Conservation (phyloP, 2,888 invertebrate genomes). For the Scaptomyza caliginosa region DNA sequence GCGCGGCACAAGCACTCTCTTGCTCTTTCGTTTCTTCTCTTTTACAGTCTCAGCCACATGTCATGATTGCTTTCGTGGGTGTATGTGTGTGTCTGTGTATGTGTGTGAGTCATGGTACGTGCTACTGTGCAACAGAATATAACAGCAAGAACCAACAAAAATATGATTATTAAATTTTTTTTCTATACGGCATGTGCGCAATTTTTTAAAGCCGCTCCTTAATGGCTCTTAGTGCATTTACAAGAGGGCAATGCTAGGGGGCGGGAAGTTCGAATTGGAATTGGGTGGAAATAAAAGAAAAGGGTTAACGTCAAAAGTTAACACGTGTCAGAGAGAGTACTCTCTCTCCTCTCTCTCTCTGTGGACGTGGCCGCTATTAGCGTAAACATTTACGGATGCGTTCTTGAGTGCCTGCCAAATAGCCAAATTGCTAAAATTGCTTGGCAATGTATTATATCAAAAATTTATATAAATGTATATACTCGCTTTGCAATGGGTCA, state of each 20-base stretch:
- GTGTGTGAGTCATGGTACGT: conserved; percentile 69
- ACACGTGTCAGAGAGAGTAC: conserved; percentile 61
- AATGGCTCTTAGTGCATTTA: conserved; percentile 25
- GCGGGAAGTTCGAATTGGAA: neutral
- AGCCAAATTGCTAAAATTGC: conserved; percentile 27
- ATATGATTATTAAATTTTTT: conserved; percentile 74
- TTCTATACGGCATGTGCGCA: conserved; percentile 58
- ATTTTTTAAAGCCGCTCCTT: conserved; percentile 47
- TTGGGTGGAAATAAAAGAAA: neutral
- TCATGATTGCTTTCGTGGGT: conserved; percentile 68
- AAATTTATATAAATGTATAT: conserved; percentile 30
- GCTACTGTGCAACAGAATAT: conserved; percentile 57
- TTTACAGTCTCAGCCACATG: conserved; percentile 74
- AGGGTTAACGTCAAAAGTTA: conserved; percentile 31
- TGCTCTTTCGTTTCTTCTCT: neutral
- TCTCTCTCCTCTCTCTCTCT: neutral
- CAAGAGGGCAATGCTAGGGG: neutral
- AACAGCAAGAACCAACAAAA: neutral
- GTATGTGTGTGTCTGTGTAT: conserved; percentile 23
- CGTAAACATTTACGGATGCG: conserved; percentile 64
- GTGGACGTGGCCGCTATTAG: conserved; percentile 64
- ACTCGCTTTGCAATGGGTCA: conserved; percentile 48
- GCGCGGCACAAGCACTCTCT: conserved; percentile 36
- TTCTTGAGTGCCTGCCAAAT: conserved; percentile 70
- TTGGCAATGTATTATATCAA: conserved; percentile 7